These are phyloP conservation scores for Polylopha cassiicola DNA, from an alignment of 2,888 invertebrate genomes.

Conservation along the genomic window DNA sequence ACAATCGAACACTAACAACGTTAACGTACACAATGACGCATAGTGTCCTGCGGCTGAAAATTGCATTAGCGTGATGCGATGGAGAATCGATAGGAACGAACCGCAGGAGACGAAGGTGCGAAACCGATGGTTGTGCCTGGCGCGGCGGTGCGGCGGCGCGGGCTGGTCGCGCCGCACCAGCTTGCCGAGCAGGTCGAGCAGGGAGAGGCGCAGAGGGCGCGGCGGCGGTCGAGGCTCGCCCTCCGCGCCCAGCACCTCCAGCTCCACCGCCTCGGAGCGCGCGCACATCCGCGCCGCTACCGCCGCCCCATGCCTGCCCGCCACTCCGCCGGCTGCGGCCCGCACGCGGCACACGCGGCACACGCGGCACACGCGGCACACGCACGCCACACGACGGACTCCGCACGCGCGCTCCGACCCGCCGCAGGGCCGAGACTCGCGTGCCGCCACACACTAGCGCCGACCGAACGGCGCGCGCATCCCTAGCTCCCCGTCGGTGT, in stretches of 20 bases:
- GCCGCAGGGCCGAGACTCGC: conserved; percentile 44
- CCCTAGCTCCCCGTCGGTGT: conserved; percentile 34
- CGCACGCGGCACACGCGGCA: conserved; percentile 27
- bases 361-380: conserved; percentile 46
- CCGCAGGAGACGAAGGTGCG: conserved; percentile 73
- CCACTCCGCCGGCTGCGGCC: conserved; percentile 65
- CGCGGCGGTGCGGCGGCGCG: conserved; percentile 59
- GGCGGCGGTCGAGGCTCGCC: conserved; percentile 84
- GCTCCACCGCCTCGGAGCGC: conserved; percentile 86
- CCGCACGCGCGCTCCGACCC: conserved; percentile 42
- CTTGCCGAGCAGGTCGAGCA: conserved; percentile 80
- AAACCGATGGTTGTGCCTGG: conserved; percentile 77
- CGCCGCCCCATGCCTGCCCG: conserved; percentile 83
- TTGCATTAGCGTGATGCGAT: conserved; percentile 26
- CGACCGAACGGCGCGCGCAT: conserved; percentile 39
- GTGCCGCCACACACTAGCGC: conserved; percentile 25
- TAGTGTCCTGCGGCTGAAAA: conserved; percentile 24
- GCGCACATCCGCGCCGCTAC: conserved; percentile 86
- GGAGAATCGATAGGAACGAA: conserved; percentile 47
- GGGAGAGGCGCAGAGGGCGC: conserved; percentile 82
- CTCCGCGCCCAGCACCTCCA: conserved; percentile 88
- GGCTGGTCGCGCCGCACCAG: conserved; percentile 75
- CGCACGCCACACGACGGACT: conserved; percentile 45
- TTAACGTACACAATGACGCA: conserved; percentile 28
- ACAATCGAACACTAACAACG: conserved; percentile 9